Evolutionary conservation across 2,888 invertebrate genomes (phyloP).

Genomic region (Idaea biselata): DNA sequence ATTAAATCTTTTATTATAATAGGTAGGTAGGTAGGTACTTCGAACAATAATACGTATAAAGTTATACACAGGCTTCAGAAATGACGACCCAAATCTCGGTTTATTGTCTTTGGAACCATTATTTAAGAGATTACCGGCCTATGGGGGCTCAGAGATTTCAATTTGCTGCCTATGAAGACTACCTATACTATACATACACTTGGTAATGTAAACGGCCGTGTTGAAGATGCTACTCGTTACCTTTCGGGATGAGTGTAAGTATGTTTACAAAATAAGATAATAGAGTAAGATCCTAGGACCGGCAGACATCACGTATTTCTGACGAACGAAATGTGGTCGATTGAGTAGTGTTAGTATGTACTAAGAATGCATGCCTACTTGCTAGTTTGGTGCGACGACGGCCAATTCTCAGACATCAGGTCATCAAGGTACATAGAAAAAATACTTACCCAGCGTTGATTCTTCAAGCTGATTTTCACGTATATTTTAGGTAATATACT

Average conservation of each 20-base stretch:
- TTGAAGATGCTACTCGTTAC: slow-evolving; percentile 26
- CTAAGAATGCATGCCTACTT: too few relatives aligned
- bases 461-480: too few relatives aligned
- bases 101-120: slow-evolving; percentile 65
- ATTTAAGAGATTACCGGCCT: slow-evolving; percentile 59
- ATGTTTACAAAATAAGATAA: not conserved
- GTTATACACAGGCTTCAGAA: slow-evolving; percentile 44
- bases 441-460: too few relatives aligned
- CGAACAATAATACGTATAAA: slow-evolving; percentile 17
- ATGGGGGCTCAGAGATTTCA: slow-evolving; percentile 52
- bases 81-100: slow-evolving; percentile 62
- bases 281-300: too few relatives aligned
- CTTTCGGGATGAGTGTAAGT: slow-evolving; percentile 12
- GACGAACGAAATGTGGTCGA: too few relatives aligned
- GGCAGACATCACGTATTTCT: too few relatives aligned
- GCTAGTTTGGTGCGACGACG: too few relatives aligned
- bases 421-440: too few relatives aligned
- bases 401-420: too few relatives aligned
- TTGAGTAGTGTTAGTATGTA: too few relatives aligned
- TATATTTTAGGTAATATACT: too few relatives aligned
- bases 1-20: too few relatives aligned
- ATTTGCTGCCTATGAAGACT: slow-evolving; percentile 45
- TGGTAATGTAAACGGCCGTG: slow-evolving; percentile 33
- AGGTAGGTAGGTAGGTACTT: not conserved
- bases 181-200: slow-evolving; percentile 35